Base-by-base conservation (phyloP, 2,888 invertebrate species). In the Spisula solida region DNA sequence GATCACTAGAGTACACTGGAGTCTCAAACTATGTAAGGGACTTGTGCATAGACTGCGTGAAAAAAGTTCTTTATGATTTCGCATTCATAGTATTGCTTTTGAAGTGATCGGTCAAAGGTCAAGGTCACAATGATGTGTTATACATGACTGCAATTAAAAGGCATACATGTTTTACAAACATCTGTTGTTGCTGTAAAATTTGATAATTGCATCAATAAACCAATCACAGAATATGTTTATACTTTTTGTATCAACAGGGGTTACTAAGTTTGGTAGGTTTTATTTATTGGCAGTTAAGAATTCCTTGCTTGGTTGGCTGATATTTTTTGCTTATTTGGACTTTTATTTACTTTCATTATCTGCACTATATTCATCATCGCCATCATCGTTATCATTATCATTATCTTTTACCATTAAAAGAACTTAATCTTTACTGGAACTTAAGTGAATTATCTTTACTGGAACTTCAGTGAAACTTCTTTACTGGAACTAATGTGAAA, bases 261-360 rank as follows among this genome's bases (percentile, higher is more conserved):
- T 88, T 31, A 81, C 89, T 89, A 92, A 92, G 80, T 90, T 92
- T 92, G 92, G 92, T 92, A 92, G 82, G 92, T 92, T 55, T 87
- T 41, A 81, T 86, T 86, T 81, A 47, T 81, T 79, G 48, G 78
- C 80, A 86, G 85, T 89, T 86, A 41, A 55, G 87, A 88, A 81
- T 92, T 92, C 92, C 89, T 88, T 91, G 92, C 92, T 92, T 92
- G 92, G 92, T 89, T 91, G 92, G 92, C 90, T 92, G 88, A 87
- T 87, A 75, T 75, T 75, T 87, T 81, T 51, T 78, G 87, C 81
- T 84, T 85, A 48, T 85, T 86, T 82, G 34, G 55, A 78, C 51
- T 79, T 85, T 79, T 34, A 82, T 56, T 82, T 34, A 51, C 34
- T 51, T 75, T 82, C 60, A 81, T 86, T 70, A 86, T 86, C 85